These are phyloP conservation scores for Nesospiza acunhae DNA, from an alignment of 2,113 vertebrate genomes.

Conservation along the genomic window DNA sequence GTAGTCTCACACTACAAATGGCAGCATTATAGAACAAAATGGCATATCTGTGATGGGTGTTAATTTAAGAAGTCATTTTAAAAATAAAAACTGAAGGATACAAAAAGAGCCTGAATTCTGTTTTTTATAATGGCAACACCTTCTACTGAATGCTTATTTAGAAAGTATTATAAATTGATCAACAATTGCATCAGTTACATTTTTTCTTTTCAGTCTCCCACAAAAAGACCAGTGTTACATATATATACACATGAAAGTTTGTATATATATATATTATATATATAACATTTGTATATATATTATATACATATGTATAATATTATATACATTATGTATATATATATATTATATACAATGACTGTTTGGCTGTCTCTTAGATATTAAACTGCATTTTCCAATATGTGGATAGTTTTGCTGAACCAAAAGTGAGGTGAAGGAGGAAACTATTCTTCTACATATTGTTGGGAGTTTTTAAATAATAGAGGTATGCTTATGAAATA, in stretches of 20 bases:
- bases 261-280: no score
- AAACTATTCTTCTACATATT: neutral
- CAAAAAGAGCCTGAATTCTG: neutral
- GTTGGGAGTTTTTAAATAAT: neutral
- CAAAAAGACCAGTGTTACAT: neutral
- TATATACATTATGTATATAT: no score
- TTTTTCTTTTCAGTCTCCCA: neutral
- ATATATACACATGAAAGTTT: neutral
- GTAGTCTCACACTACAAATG: neutral
- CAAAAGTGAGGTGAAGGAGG: neutral
- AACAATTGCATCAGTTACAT: neutral
- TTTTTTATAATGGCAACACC: neutral
- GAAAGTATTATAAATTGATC: neutral
- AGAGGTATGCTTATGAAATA: neutral
- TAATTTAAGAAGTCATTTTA: neutral
- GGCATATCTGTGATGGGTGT: neutral
- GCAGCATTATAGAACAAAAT: neutral
- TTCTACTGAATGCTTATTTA: neutral
- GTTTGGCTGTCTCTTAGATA: neutral
- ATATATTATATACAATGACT: neutral
- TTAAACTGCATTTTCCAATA: neutral
- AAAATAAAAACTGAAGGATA: neutral
- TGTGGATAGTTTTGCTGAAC: neutral
- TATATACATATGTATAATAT: no score
- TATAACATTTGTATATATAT: no score